phyloP scores from a whole-genome alignment of 2,797 vertebrate genomes.

The Melanogrammus aeglefinus region DNA sequence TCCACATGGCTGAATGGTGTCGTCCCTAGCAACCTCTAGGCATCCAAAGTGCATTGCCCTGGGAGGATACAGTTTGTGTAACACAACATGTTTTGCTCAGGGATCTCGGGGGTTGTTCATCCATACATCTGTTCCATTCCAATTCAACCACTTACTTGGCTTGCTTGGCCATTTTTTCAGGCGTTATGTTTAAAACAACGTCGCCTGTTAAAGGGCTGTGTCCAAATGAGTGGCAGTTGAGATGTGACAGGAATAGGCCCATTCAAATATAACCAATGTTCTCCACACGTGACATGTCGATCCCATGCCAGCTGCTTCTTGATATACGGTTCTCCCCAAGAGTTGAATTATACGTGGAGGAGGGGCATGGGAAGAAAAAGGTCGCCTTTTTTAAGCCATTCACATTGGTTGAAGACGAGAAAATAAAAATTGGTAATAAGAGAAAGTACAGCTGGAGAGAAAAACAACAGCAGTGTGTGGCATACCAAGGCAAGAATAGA shows the following conservation, averaged over 20 bases:
- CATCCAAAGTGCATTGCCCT: conserved; percentile 30
- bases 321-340: not conserved
- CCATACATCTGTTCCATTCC: not conserved
- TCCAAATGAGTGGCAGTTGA: not conserved
- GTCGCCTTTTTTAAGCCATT: not conserved
- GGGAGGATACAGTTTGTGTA: not conserved
- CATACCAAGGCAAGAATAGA: too few relatives aligned
- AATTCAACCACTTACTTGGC: not conserved
- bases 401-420: not conserved
- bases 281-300: not conserved
- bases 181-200: not conserved
- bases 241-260: not conserved
- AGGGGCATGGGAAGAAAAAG: not conserved
- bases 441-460: not conserved
- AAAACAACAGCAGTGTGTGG: not conserved
- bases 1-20: conserved; percentile 18
- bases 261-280: not conserved
- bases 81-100: conserved; percentile 27
- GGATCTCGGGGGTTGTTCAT: not conserved
- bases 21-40: conserved; percentile 32
- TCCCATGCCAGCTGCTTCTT: not conserved
- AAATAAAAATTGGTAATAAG: not conserved
- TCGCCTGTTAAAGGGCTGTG: not conserved
- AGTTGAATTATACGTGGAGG: too few relatives aligned
- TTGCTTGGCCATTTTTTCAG: not conserved